Conservation (phyloP, 2,888 invertebrate species). For the Stratiomys singularior region DNA sequence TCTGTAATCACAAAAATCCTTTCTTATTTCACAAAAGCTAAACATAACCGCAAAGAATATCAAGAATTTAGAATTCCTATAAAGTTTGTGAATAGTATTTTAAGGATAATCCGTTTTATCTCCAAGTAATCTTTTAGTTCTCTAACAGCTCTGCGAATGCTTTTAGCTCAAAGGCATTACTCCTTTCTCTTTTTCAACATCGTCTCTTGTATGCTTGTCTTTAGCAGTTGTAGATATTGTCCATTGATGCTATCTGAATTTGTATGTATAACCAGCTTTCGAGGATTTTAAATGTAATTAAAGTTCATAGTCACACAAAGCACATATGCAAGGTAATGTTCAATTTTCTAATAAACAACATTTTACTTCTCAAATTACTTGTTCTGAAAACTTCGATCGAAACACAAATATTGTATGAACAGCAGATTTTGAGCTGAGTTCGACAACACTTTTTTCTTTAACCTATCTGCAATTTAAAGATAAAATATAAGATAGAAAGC, state of each 20-base stretch:
- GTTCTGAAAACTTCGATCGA: no score
- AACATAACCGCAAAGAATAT: neutral
- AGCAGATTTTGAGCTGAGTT: neutral
- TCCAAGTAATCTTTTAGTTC: conserved; percentile 14
- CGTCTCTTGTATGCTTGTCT: neutral
- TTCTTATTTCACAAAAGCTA: neutral
- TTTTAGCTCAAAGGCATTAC: conserved; percentile 26
- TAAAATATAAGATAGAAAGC: conserved; percentile 13
- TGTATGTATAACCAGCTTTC: no score
- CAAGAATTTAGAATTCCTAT: neutral
- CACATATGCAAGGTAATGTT: no score
- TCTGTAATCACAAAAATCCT: no score
- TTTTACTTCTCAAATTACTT: no score
- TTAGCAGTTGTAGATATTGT: no score
- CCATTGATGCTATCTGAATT: no score
- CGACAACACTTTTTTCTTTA: neutral
- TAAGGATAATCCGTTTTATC: conserved; percentile 19
- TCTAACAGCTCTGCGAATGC: neutral
- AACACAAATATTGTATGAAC: no score
- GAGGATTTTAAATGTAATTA: no score
- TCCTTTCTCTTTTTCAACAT: neutral
- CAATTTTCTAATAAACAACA: no score
- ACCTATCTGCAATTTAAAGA: neutral
- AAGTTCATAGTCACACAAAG: no score
- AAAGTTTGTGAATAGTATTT: conserved; percentile 15